A percentile compares a stretch with the other conserved stretches of the same genome.
phyloP scores from a whole-genome alignment of 2,888 invertebrate species.

The Drosophila macrospina region DNA sequence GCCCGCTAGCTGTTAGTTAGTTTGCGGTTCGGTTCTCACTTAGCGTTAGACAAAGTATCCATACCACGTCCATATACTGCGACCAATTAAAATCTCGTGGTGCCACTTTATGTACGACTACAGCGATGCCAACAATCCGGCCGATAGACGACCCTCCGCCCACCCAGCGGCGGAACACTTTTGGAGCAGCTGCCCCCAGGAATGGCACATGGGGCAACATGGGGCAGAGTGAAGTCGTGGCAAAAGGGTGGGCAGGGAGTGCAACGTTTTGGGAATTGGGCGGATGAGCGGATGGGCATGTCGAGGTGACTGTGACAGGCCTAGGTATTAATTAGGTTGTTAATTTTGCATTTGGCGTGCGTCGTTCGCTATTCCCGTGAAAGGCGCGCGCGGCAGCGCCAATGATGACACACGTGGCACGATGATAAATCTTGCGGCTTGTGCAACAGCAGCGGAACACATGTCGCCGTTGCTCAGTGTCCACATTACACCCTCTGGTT shows the following conservation, averaged over 20 bases:
- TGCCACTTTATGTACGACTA: slow-evolving; percentile 9
- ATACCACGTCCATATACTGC: slow-evolving; percentile 22
- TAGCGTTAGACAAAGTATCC: slow-evolving; percentile 46
- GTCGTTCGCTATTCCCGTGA: slow-evolving; percentile 79
- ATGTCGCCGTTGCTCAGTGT: slow-evolving; percentile 63
- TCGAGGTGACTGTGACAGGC: slow-evolving; percentile 55
- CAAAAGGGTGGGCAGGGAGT: neutral
- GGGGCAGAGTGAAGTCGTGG: neutral
- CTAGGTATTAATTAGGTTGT: slow-evolving; percentile 84
- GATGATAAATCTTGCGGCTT: slow-evolving; percentile 76
- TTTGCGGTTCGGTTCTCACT: slow-evolving; percentile 69
- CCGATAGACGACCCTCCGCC: slow-evolving; percentile 10
- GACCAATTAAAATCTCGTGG: slow-evolving; percentile 65
- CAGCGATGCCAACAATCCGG: slow-evolving; percentile 34
- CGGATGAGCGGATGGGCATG: slow-evolving; percentile 30
- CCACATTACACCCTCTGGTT: slow-evolving; percentile 7
- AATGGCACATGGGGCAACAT: neutral
- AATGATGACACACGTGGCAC: slow-evolving; percentile 70
- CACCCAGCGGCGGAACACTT: slow-evolving; percentile 42
- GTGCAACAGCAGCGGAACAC: slow-evolving; percentile 74
- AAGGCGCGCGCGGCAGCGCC: slow-evolving; percentile 60
- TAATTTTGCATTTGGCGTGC: slow-evolving; percentile 83
- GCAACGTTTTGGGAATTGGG: slow-evolving; percentile 22
- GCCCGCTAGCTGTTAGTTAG: slow-evolving; percentile 73
- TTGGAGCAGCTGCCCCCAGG: slow-evolving; percentile 73